Evolutionary conservation across 2,888 invertebrate species (phyloP).

Genomic region (Pocota personata): DNA sequence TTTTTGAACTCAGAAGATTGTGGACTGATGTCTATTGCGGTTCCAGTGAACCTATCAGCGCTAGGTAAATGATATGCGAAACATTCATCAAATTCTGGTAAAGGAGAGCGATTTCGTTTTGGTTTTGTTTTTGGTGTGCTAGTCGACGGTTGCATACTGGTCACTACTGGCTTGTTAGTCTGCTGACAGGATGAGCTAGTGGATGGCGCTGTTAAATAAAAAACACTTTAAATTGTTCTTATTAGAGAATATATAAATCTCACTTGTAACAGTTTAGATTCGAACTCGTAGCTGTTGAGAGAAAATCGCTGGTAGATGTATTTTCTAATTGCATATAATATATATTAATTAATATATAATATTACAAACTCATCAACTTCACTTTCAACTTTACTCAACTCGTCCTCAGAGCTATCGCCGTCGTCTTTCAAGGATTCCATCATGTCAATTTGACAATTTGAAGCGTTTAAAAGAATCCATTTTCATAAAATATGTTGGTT

Average conservation of each 20-base stretch:
- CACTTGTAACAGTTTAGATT: not conserved
- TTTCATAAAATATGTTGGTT: not conserved
- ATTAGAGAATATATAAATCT: not conserved
- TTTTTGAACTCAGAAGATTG: slow-evolving; percentile 4
- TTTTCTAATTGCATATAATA: slow-evolving; percentile 1
- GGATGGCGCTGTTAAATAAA: slow-evolving; percentile 9
- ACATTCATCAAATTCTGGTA: slow-evolving; percentile 5
- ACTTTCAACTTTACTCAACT: not conserved
- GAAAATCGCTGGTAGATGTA: not conserved
- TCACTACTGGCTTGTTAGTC: not conserved
- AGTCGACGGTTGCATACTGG: not conserved
- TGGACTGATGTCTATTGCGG: not conserved
- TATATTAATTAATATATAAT: not conserved
- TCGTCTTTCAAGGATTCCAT: slow-evolving; percentile 8
- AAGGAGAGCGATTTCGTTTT: slow-evolving; percentile 3
- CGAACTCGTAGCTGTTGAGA: not conserved
- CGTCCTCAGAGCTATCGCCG: not conserved
- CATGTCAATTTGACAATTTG: not conserved
- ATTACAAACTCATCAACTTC: not conserved
- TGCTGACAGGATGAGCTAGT: slow-evolving; percentile 13
- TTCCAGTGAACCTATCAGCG: slow-evolving; percentile 1
- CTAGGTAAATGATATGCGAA: slow-evolving; percentile 7
- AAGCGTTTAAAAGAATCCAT: not conserved
- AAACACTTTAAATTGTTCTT: not conserved
- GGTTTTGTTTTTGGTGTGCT: slow-evolving; percentile 19